Base-by-base conservation (phyloP, 92 coral and sea anemone genomes). In the Umimayanthus kanabou region DNA sequence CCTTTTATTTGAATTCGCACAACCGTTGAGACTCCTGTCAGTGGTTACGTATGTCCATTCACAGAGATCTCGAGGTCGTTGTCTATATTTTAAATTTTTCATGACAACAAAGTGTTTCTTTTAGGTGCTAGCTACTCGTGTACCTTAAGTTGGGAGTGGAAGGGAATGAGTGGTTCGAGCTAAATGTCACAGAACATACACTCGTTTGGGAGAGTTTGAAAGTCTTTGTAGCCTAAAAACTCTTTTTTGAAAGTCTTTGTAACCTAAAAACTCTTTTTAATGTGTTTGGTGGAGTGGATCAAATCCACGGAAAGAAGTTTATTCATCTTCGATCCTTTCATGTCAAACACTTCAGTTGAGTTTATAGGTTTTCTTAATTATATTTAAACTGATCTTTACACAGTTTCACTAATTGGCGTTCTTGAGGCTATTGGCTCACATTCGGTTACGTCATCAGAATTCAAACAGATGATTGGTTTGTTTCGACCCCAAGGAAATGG, bases 401-500 rank as follows among this genome's bases (percentile, higher is more conserved):
- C 72, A 97, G 99, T 88, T 76, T 91, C 92, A 37, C 90, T 97
- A 47, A 90, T 95, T 77, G 96, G 96, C 39, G 91, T 94, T 50
- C 88, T 97, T 64, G 99, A 97, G 80, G 97, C 91, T 6, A 88
- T 97, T 61, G 99, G 99, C 26, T 93, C 95, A 9, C 96, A 92
- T 79, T 97, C 99, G 37, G 98, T 97, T 85, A 94, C 92, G 11
- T 91, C 99, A 73, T 72, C 87, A 71, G 99, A 97, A 81, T 93
- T 97, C 75, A 96, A 95, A 49, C 95, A 92, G 88, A 87, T 97
- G 92, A 95, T 97, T 84, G 92, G 94, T 58, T 87, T 97, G 70
- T 92, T 97, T 49, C 73, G 92, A 81, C 98, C 99, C 42, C 87
- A 88, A 9, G 93, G 90, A 76, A 84, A 92, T 85, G 98, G 93